A percentile compares a stretch with the other conserved stretches of the same genome.
These are phyloP conservation scores for Papilio machaon DNA, from an alignment of 1,140 invertebrate genomes.

Conservation along the genomic window DNA sequence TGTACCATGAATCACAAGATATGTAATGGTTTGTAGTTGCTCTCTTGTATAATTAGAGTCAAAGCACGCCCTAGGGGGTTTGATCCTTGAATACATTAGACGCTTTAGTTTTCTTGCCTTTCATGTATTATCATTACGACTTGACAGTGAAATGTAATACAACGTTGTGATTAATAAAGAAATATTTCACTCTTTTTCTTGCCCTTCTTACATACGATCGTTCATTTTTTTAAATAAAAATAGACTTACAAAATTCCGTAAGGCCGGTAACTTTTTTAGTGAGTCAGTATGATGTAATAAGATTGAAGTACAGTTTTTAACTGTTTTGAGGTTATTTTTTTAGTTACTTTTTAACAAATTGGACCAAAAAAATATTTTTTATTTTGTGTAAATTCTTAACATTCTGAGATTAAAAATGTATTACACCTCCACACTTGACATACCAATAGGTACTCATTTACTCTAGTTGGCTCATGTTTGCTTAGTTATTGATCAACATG, in stretches of 20 bases:
- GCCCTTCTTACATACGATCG: no score
- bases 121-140: background rate
- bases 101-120: background rate
- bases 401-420: background rate
- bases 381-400: no score
- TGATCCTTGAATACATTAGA: slow-evolving; percentile 8
- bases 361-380: no score
- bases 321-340: background rate
- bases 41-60: background rate
- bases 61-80: background rate
- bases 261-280: background rate
- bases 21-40: background rate
- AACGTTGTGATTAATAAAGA: background rate
- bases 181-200: background rate
- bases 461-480: background rate
- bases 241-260: background rate
- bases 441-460: background rate
- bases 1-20: background rate
- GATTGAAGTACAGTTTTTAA: background rate
- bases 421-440: background rate
- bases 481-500: background rate
- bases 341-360: background rate
- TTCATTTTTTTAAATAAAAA: no score
- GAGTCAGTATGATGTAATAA: background rate
- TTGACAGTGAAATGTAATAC: background rate